These are phyloP conservation scores for Agonopterix subpropinquella DNA, from an alignment of 2,888 invertebrate species.

Conservation along the genomic window DNA sequence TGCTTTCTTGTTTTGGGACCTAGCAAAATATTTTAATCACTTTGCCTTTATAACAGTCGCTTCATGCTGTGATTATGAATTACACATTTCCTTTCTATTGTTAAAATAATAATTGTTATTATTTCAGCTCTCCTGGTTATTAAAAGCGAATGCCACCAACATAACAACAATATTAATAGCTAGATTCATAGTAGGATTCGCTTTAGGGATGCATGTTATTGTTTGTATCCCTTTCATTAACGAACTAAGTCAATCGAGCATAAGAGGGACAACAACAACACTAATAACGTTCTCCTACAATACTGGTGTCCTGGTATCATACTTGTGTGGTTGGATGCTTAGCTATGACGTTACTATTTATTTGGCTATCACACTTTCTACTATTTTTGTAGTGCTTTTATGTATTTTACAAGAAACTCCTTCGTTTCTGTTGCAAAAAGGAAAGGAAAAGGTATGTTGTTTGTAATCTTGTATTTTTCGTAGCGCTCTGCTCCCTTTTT, in stretches of 20 bases:
- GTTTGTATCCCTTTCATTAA: conserved; percentile 64
- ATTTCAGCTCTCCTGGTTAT: conserved; percentile 32
- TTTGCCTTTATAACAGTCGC: not conserved
- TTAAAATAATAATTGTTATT: conserved; percentile 8
- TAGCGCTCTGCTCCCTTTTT: too few species aligned
- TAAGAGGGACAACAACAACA: conserved; percentile 22
- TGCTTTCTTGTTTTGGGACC: not conserved
- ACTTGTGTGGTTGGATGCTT: conserved; percentile 29
- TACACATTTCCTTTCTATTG: too few species aligned
- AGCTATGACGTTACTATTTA: conserved; percentile 30
- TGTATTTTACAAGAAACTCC: conserved; percentile 29
- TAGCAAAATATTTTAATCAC: not conserved
- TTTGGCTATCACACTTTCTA: conserved; percentile 16
- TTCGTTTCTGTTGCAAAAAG: conserved; percentile 21
- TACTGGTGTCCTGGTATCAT: conserved; percentile 24
- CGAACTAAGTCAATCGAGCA: conserved; percentile 53
- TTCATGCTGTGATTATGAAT: too few species aligned
- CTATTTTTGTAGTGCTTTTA: conserved; percentile 18
- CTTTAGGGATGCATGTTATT: conserved; percentile 57
- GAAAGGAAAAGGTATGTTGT: conserved; percentile 22
- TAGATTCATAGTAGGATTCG: conserved; percentile 67
- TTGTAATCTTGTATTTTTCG: too few species aligned
- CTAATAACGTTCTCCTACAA: conserved; percentile 17
- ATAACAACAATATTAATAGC: conserved; percentile 41
- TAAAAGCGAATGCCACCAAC: conserved; percentile 24